These are phyloP conservation scores for Nephrotoma appendiculata DNA, from an alignment of 2,888 invertebrate genomes.

Conservation along the genomic window DNA sequence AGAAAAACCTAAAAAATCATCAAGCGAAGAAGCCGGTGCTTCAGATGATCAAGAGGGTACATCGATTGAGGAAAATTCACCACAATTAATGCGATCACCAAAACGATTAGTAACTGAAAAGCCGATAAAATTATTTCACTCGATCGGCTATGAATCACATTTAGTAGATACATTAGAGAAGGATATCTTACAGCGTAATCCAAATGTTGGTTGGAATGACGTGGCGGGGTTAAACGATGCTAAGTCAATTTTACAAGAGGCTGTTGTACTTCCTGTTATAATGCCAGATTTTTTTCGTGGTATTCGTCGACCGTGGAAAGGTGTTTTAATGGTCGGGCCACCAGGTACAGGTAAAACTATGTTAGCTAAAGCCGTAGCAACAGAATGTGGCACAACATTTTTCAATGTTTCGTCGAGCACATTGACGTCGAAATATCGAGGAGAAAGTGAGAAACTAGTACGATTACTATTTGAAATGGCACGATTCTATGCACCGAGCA, in stretches of 20 bases:
- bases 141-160: constrained; percentile 56
- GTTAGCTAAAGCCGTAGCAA: constrained; percentile 75
- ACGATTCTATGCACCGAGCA: constrained; percentile 74
- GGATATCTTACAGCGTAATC: constrained; percentile 70
- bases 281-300: constrained; percentile 85
- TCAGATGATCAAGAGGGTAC: constrained; percentile 33
- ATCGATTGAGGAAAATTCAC: constrained; percentile 31
- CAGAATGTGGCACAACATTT: constrained; percentile 77
- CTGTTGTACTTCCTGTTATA: constrained; percentile 71
- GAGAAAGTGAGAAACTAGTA: constrained; percentile 81
- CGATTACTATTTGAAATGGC: constrained; percentile 81
- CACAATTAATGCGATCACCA: constrained; percentile 24
- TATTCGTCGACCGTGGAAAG: constrained; percentile 72
- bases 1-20: constrained; percentile 26
- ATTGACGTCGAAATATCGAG: constrained; percentile 77
- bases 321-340: constrained; percentile 18
- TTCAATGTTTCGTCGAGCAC: constrained; percentile 80
- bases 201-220: constrained; percentile 67
- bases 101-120: constrained; percentile 27
- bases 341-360: constrained; percentile 57
- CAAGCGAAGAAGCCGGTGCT: constrained; percentile 33
- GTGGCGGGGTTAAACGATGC: constrained; percentile 62
- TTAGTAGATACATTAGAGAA: constrained; percentile 71
- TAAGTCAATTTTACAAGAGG: constrained; percentile 66
- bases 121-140: constrained; percentile 38